These are phyloP conservation scores for Tillus elongatus DNA, from an alignment of 2,888 invertebrate genomes.

Conservation along the genomic window DNA sequence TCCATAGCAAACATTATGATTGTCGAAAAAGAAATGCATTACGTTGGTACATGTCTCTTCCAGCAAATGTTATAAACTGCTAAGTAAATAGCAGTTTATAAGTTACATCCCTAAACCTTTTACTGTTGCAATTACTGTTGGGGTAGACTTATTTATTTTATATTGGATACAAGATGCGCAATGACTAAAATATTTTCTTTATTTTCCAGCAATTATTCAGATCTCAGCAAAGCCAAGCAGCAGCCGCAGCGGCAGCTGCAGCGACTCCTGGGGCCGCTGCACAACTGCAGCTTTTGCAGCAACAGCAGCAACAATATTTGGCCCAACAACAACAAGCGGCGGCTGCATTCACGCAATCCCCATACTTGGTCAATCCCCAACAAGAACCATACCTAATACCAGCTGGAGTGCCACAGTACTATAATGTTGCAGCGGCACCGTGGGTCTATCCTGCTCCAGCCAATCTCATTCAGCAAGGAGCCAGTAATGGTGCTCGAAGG, in stretches of 20 bases:
- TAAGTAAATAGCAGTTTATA: too few species aligned
- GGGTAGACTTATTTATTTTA: too few species aligned
- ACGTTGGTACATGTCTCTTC: too few species aligned
- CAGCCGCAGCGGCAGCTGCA: conserved; percentile 55
- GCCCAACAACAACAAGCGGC: conserved; percentile 55
- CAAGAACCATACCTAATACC: conserved; percentile 70
- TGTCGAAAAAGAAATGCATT: too few species aligned
- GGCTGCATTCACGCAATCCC: conserved; percentile 67
- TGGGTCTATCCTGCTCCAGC: conserved; percentile 83
- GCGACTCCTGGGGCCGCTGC: conserved; percentile 59
- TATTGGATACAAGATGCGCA: too few species aligned
- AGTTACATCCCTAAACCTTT: too few species aligned
- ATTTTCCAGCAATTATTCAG: conserved; percentile 77
- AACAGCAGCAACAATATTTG: conserved; percentile 66
- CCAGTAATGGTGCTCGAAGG: conserved; percentile 56
- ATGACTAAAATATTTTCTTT: conserved; percentile 14
- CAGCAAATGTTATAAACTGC: too few species aligned
- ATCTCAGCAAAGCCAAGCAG: conserved; percentile 70
- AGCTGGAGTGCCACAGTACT: conserved; percentile 82
- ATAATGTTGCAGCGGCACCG: conserved; percentile 81
- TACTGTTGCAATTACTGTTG: too few species aligned
- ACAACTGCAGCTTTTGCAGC: conserved; percentile 69
- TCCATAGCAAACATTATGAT: too few species aligned
- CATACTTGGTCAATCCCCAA: conserved; percentile 76
- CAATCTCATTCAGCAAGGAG: conserved; percentile 59